These are phyloP conservation scores for Lagorchestes hirsutus DNA, from an alignment of 2,797 vertebrate species.

Conservation along the genomic window DNA sequence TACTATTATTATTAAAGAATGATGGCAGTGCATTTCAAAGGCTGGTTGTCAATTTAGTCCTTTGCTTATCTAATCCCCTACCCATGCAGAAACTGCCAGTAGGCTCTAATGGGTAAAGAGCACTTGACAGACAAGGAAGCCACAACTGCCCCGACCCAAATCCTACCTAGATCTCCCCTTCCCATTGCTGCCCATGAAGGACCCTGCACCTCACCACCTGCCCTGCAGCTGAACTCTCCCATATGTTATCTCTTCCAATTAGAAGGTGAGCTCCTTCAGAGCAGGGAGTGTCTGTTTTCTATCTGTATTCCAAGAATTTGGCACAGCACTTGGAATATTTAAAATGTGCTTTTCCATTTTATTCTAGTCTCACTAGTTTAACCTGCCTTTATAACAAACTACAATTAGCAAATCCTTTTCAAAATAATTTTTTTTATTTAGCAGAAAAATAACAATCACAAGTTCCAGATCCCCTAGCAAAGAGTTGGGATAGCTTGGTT, in stretches of 20 bases:
- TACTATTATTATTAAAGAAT: background rate
- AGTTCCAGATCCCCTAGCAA: background rate
- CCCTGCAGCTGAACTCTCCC: background rate
- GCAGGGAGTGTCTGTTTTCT: background rate
- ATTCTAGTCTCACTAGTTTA: background rate
- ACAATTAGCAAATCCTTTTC: background rate
- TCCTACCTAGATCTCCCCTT: background rate
- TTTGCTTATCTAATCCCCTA: background rate
- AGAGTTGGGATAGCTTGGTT: background rate
- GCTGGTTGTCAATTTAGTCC: background rate
- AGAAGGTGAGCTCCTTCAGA: background rate
- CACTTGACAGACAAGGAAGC: background rate
- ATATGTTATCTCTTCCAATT: background rate
- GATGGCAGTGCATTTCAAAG: background rate
- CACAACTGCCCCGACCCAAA: background rate
- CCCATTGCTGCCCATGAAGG: background rate
- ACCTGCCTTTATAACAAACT: background rate
- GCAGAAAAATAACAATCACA: background rate
- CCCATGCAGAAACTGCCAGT: background rate
- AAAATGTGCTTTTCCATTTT: slow-evolving; percentile 13
- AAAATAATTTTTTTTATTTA: background rate
- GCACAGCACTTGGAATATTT: too few relatives aligned
- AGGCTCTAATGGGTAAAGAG: background rate
- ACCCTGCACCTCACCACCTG: background rate
- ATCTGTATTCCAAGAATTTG: background rate